Evolutionary conservation across 2,797 vertebrate species (phyloP).

Genomic region (Morelia viridis): DNA sequence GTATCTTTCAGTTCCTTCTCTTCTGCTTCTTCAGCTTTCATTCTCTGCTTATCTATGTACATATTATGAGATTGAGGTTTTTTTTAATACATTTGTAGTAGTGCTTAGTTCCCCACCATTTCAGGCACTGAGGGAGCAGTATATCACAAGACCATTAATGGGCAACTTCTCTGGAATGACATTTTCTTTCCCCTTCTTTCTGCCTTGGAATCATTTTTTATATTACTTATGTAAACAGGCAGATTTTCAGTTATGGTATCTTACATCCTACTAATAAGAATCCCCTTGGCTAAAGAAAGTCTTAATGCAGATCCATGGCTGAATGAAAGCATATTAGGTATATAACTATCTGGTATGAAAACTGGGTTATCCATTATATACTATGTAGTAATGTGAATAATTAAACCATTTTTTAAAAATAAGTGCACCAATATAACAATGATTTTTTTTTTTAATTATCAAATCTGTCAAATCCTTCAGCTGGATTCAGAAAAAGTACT

Average conservation of each 20-base stretch:
- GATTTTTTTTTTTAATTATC: neutral
- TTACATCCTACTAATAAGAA: slow-evolving; percentile 26
- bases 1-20: neutral
- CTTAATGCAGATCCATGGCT: slow-evolving; percentile 11
- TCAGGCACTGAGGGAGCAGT: slow-evolving; percentile 11
- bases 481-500: neutral
- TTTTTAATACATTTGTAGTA: slow-evolving; percentile 23
- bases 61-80: neutral
- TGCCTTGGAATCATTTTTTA: slow-evolving; percentile 4
- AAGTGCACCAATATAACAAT: neutral
- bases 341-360: slow-evolving; percentile 19
- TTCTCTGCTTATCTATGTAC: slow-evolving; percentile 10
- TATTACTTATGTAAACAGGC: slow-evolving; percentile 6
- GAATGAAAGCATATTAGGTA: slow-evolving; percentile 16
- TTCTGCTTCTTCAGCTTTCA: neutral
- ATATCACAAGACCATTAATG: slow-evolving; percentile 24
- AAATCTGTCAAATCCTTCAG: neutral
- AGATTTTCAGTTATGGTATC: slow-evolving; percentile 3
- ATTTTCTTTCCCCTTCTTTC: neutral
- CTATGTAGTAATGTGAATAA: slow-evolving; percentile 5
- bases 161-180: slow-evolving; percentile 12
- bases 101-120: slow-evolving; percentile 34
- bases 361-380: neutral
- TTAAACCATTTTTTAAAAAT: slow-evolving; percentile 4
- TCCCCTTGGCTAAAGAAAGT: neutral